Base-by-base conservation (phyloP, 2,113 vertebrate species). In the Galemys pyrenaicus region DNA sequence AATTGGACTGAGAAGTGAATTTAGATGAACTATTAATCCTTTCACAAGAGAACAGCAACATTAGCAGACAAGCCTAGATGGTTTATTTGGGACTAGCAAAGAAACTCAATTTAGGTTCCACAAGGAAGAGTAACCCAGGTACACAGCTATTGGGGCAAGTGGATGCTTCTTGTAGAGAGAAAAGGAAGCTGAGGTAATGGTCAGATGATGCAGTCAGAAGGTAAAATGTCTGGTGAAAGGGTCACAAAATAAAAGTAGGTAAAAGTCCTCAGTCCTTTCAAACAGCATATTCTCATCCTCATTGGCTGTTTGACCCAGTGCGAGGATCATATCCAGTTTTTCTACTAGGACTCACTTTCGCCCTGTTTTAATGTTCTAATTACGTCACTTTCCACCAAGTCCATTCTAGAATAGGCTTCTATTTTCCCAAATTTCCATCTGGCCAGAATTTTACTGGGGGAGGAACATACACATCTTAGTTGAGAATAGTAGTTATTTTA, bases 361-460 rank as follows among this genome's bases (percentile, higher is more conserved):
- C 32, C 65, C n/a, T 68, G 16, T 41, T 70, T 39, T 24, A 41
- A 24, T 70, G 41, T 70, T 4, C 9, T 17, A 24, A 6, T 24
- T 35, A 24, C 19, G 37, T 70, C 20, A 70, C 9, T 39, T 39
- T 39, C 37, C 68, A 37, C 35, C 68, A 41, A 90, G 60, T 35
- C 54, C 32, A 24, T 65, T 83, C 75, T 64, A 91, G 58, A 94
- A 64, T 91, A 89, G 71, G 12, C 26, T 30, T 80, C 1, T 73
- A 41, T 87, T 90, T 89, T 67, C 37, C 49, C 28, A 77, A 87
- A 70, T 93, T 91, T 95, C 22, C 39, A 87, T 65, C 75, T 91
- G 30, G n/a, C 32, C 65, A 58, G 70, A 86, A 86, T 91, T 82
- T 68, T 65, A 58, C 80, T 26, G 49, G 24, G 10, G 19, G 4